These are phyloP conservation scores for Teleogryllus occipitalis DNA, from an alignment of 1,140 invertebrate species.

Conservation along the genomic window DNA sequence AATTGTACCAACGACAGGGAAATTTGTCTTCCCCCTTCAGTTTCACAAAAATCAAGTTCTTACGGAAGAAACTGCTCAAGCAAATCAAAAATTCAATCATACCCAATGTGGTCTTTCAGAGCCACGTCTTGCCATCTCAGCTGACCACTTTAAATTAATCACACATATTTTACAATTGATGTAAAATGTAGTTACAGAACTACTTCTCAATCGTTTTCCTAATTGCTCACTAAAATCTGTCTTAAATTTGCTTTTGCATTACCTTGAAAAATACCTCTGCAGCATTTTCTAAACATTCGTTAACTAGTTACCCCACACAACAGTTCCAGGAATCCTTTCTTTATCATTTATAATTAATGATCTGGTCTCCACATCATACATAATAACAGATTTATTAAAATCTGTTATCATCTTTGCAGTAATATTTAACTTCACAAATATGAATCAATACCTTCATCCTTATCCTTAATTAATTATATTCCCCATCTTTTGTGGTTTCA, in stretches of 20 bases:
- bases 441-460: background rate
- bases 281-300: background rate
- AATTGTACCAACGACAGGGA: background rate
- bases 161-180: background rate
- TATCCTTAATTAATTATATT: background rate
- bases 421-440: background rate
- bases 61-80: background rate
- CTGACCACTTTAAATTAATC: background rate
- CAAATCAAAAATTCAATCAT: background rate
- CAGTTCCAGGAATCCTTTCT: background rate
- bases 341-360: background rate
- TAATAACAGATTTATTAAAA: background rate
- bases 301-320: background rate
- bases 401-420: background rate
- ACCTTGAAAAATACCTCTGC: background rate
- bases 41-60: background rate
- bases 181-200: background rate
- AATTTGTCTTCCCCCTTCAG: background rate
- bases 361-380: background rate
- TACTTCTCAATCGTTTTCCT: background rate
- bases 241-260: slow-evolving; percentile 1
- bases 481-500: background rate
- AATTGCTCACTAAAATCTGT: slow-evolving; percentile 5
- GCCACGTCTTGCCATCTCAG: background rate
- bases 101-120: background rate